A percentile compares a stretch with the other conserved stretches of the same genome.
Evolutionary conservation across 2,113 vertebrate genomes (phyloP).

Genomic region (Arizona elegans): DNA sequence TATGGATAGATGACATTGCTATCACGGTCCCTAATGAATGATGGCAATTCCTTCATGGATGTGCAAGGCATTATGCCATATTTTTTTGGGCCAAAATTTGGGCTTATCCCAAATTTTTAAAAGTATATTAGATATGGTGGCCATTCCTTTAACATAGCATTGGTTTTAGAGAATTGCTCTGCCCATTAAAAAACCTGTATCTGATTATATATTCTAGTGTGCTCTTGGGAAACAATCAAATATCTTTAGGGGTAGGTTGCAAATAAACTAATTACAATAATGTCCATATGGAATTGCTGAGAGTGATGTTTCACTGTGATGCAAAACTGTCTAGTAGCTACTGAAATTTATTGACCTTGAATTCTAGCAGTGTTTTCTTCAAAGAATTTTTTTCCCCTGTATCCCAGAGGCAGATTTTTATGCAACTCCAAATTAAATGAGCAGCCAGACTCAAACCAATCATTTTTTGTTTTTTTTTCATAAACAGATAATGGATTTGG

Average conservation of each 20-base stretch:
- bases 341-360: conserved; percentile 49
- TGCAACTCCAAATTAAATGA: conserved; percentile 43
- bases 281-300: conserved; percentile 39
- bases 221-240: conserved; percentile 48
- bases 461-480: neutral
- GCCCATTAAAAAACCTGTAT: conserved; percentile 22
- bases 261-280: conserved; percentile 52
- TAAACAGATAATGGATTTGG: conserved; percentile 33
- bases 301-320: conserved; percentile 31
- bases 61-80: too few species aligned
- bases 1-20: neutral
- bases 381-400: conserved; percentile 41
- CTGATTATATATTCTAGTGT: conserved; percentile 29
- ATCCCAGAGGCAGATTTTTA: conserved; percentile 31
- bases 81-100: neutral
- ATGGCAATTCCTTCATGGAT: neutral
- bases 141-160: neutral
- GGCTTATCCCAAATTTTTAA: neutral
- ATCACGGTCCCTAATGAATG: neutral
- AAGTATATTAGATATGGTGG: neutral
- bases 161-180: neutral
- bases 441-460: conserved; percentile 43
- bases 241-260: conserved; percentile 51
- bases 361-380: conserved; percentile 41
- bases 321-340: conserved; percentile 37